Evolutionary conservation across 2,797 vertebrate genomes (phyloP).

Genomic region (Sus cebifrons): DNA sequence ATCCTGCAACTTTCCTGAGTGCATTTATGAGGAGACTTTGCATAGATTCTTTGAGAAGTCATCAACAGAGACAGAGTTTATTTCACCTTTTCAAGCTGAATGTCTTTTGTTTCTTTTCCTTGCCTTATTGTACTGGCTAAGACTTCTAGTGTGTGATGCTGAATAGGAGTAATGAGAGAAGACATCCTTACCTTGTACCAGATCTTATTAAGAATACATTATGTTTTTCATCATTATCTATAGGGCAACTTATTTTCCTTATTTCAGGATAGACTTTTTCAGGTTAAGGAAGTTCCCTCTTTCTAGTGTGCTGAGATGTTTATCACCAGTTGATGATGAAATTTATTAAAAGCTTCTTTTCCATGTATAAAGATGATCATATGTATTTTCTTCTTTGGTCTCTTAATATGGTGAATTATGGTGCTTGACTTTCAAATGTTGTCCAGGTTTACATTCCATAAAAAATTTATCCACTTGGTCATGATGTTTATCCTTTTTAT

Average conservation of each 20-base stretch:
- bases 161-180: not conserved
- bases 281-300: not conserved
- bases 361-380: not conserved
- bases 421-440: conserved; percentile 17
- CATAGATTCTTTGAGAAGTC: not conserved
- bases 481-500: not conserved
- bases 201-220: not conserved
- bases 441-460: not conserved
- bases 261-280: not conserved
- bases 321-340: not conserved
- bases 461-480: not conserved
- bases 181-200: not conserved
- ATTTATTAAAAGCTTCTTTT: not conserved
- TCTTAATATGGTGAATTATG: conserved; percentile 6
- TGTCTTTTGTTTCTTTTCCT: not conserved
- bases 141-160: not conserved
- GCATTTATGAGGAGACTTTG: not conserved
- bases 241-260: not conserved
- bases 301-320: not conserved
- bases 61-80: not conserved
- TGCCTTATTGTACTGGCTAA: not conserved
- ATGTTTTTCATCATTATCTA: not conserved
- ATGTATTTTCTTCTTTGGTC: not conserved
- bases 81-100: not conserved
- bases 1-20: not conserved